Evolutionary conservation across 2,113 vertebrate genomes (phyloP), one percentile per base, ranked within the genome.

Genomic region (Verasper variegatus): DNA sequence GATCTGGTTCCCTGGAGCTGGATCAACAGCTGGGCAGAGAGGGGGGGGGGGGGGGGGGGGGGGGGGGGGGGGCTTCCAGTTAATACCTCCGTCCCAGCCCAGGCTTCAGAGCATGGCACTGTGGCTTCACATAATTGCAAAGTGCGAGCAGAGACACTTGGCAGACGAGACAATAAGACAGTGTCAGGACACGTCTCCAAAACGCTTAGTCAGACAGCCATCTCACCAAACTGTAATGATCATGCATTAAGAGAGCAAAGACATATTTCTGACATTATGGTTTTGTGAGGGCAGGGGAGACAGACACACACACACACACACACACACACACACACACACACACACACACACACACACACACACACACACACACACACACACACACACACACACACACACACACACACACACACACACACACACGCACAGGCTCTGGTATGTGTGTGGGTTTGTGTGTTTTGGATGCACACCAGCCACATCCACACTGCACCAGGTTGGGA

Each of bases 221-320:
- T 90, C 86, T 80, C 86, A 82, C 83, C 87, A 87, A 90, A 91
- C 63, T 82, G 83, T 91, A 92, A 95, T 91, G 87, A 93, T 85
- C 68, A 75, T 85, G 84, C 86, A 83, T 81, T 87, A 84, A 83
- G 83, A 87, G 86, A 88, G 85, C 74, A 79, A 83, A 86, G 82
- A 90, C 86, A 86, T 81, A 88, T 89, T 90, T 89, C 83, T 89
- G 84, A 91, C 87, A 84, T 86, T 87, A 83, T 75, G 85, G 85
- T 85, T 91, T 83, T 13, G 75, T 71, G 79, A 89, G 83, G 83
- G 89, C 75, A 78, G 77, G 60, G 58, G 49, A 73, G 69, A 82
- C 78, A 85, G 74, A 68, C 85, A 72, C 23, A 51, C 49, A 31
- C 27, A 31, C 27, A 31, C 27, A 31, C 27, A 31, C 27, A 6